Percentiles rank a stretch among this genome's conserved stretches.
These are phyloP conservation scores for Lithobates sylvaticus DNA, from an alignment of 2,797 vertebrate genomes.

Conservation along the genomic window DNA sequence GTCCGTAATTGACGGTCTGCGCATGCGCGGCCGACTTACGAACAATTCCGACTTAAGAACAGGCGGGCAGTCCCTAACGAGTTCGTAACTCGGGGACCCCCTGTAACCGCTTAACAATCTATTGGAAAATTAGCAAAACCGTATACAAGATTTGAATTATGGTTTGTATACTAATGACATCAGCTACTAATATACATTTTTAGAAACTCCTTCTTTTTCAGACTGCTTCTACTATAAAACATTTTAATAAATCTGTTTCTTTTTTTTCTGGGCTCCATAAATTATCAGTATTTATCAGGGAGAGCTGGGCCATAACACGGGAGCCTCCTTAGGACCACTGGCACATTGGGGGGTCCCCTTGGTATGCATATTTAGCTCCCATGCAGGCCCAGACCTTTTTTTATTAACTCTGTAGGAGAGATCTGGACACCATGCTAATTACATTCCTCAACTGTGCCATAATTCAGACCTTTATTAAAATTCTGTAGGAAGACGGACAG, in stretches of 20 bases:
- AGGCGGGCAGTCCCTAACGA: no score
- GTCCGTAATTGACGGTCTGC: no score
- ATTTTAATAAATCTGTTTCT: background rate
- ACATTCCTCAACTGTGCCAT: constrained; percentile 78
- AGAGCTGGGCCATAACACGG: constrained; percentile 63
- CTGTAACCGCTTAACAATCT: no score
- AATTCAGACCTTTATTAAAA: constrained; percentile 81
- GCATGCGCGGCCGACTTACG: no score
- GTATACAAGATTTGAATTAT: background rate
- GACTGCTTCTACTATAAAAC: background rate
- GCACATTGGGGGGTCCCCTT: constrained; percentile 67
- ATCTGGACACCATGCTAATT: constrained; percentile 75
- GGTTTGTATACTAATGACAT: background rate
- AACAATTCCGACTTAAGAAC: no score
- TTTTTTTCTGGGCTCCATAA: no score
- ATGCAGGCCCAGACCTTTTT: constrained; percentile 62
- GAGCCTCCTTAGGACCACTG: constrained; percentile 73
- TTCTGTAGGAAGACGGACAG: constrained; percentile 74
- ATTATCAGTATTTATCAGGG: background rate
- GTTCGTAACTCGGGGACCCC: no score
- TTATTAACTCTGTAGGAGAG: constrained; percentile 77
- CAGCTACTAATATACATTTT: background rate
- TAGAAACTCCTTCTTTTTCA: background rate
- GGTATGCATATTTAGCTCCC: constrained; percentile 68
- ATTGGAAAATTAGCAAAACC: no score